phyloP scores from a whole-genome alignment of 2,113 vertebrate species.

The Brachirus orientalis region DNA sequence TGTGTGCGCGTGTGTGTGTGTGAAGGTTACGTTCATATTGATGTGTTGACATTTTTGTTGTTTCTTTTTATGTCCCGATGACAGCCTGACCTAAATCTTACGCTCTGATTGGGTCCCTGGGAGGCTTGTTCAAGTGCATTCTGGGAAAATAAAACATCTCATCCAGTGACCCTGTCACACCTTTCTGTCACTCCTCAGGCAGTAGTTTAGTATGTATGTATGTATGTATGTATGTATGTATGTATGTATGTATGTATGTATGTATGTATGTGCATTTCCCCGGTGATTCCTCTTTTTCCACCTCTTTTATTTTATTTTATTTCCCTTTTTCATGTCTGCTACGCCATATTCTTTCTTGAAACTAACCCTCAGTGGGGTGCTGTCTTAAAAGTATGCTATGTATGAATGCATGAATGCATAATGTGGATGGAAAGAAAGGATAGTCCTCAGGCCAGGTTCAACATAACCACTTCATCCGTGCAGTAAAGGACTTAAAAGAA shows the following conservation, averaged over 20 bases:
- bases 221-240: too few species aligned
- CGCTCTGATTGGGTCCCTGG: conserved; percentile 37
- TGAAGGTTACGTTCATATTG: background rate
- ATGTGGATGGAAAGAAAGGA: background rate
- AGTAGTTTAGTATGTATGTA: conserved; percentile 9
- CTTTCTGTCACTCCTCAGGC: conserved; percentile 44
- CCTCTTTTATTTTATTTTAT: conserved; percentile 1
- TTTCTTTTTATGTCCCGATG: conserved; percentile 52
- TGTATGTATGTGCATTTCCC: background rate
- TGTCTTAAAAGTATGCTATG: background rate
- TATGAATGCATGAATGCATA: too few species aligned
- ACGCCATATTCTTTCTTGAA: background rate
- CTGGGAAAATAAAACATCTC: conserved; percentile 44
- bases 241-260: too few species aligned
- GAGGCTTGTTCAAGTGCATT: conserved; percentile 42
- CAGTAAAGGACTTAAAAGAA: background rate
- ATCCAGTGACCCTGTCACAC: conserved; percentile 54
- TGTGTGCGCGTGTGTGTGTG: conserved; percentile 10
- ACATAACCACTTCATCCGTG: background rate
- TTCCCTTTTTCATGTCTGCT: background rate
- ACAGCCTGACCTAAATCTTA: conserved; percentile 54
- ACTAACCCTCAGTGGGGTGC: conserved; percentile 1
- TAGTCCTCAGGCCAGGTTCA: background rate
- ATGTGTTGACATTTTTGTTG: conserved; percentile 49
- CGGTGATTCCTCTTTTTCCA: background rate